These are phyloP conservation scores for Lophius americanus DNA, from an alignment of 2,797 vertebrate species.

Conservation along the genomic window DNA sequence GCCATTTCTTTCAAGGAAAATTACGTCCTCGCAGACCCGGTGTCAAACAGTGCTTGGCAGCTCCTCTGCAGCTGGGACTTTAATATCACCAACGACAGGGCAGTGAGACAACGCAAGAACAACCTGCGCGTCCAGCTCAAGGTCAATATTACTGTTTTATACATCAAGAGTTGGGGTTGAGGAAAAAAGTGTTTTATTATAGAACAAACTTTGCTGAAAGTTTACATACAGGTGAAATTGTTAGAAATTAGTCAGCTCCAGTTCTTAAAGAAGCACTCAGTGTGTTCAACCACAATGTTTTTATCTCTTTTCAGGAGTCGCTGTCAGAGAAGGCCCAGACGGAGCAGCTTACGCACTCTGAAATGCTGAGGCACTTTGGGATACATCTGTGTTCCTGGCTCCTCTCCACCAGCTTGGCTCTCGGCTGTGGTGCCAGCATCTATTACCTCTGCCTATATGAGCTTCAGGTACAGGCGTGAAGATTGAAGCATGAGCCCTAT, in stretches of 20 bases:
- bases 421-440: conserved; percentile 82
- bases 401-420: conserved; percentile 79
- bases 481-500: not conserved
- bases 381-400: conserved; percentile 84
- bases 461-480: conserved; percentile 46
- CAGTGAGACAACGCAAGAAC: conserved; percentile 88
- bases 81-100: conserved; percentile 86
- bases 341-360: conserved; percentile 62
- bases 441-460: conserved; percentile 83
- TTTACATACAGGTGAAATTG: no score
- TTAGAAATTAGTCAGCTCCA: no score
- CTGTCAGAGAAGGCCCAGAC: conserved; percentile 81
- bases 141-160: conserved; percentile 69
- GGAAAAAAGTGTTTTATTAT: not conserved
- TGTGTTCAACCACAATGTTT: conserved; percentile 9
- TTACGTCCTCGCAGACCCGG: conserved; percentile 74
- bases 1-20: conserved; percentile 87
- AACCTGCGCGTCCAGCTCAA: conserved; percentile 90
- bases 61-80: conserved; percentile 96
- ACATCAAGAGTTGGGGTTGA: not conserved
- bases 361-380: conserved; percentile 69
- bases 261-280: conserved; percentile 4
- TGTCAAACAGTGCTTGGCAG: conserved; percentile 83
- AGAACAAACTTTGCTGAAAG: no score
- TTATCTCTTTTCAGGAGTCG: conserved; percentile 82